Base-by-base conservation (phyloP, 2,888 invertebrate species). In the Lottia scabra region DNA sequence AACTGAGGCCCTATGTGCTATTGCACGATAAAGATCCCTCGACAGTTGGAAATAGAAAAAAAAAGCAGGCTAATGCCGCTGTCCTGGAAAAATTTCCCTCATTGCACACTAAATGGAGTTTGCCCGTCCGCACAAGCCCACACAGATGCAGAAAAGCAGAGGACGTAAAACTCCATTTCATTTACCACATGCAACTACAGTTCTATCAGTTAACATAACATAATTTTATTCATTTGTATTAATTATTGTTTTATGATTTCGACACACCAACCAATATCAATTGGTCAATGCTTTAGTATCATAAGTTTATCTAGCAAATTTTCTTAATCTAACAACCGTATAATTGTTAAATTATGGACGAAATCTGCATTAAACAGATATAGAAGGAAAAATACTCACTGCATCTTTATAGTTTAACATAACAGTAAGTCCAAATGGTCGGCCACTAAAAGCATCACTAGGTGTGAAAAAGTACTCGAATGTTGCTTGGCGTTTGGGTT, bases 401-500 rank as follows among this genome's bases (percentile, higher is more conserved):
- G 92, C 90, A 89, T 98, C 97, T 86, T 94, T 94, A 91, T 98
- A 98, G 87, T 95, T 94, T 65, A 99, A 92, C 84, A 96, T 96
- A 81, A 99, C 94, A 86, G 96, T 96, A 63, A 99, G 92, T 44
- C 99, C 99, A 86, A 99, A 98, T 0, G 99, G 98, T 83, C 99
- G 93, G 62, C 98, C 96, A 84, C 97, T 97, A 86, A 97, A 98
- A n/a, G 95, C 94, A 87, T 99, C 99, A 70, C 96, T 95, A 30
- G 98, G 97, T 75, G 96, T 92, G 90, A 99, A 99, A 0, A 95
- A 95, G 91, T 99, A 99, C 38, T 95, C 94, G 72, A 99, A 93
- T 0, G 99, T 97, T 1, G 97, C 97, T 90, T 99, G 97, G 80
- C 96, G 94, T 70, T 94, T 93, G 0, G 98, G 95, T 83, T 95